Percentiles rank a stretch among this genome's conserved stretches.
These are phyloP conservation scores for Pyralis farinalis DNA, from an alignment of 2,888 invertebrate species.

Conservation along the genomic window DNA sequence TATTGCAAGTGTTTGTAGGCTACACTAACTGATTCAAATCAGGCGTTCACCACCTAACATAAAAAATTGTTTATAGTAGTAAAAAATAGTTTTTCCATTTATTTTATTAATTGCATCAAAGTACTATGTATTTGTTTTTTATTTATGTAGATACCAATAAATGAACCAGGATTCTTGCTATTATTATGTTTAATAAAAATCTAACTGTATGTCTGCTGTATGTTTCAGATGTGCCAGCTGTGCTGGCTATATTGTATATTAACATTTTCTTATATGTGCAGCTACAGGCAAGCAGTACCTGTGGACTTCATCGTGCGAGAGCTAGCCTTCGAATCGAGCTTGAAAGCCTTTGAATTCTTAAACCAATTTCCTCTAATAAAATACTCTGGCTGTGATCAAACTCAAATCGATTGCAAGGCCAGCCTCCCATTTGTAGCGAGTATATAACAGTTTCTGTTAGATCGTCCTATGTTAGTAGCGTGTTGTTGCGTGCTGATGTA, in stretches of 20 bases:
- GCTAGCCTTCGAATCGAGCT: conserved; percentile 92
- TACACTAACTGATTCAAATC: no score
- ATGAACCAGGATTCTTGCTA: no score
- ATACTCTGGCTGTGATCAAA: conserved; percentile 85
- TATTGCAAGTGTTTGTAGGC: no score
- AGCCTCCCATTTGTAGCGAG: conserved; percentile 82
- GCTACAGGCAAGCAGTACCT: conserved; percentile 96
- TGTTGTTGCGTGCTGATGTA: conserved; percentile 70
- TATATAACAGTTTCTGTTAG: conserved; percentile 76
- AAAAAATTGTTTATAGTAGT: no score
- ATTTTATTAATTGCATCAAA: no score
- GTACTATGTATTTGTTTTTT: no score
- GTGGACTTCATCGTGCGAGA: conserved; percentile 92
- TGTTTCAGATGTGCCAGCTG: conserved; percentile 34
- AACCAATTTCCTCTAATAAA: conserved; percentile 86
- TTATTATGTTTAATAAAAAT: no score
- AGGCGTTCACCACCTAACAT: no score
- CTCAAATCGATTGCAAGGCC: conserved; percentile 94
- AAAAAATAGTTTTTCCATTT: no score
- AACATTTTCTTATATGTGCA: conserved; percentile 83
- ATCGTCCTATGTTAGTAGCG: conserved; percentile 56
- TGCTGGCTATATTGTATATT: conserved; percentile 57
- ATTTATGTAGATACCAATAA: no score
- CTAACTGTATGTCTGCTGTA: not conserved
- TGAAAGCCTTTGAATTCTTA: conserved; percentile 94